Base-by-base conservation (phyloP, 2,888 invertebrate species). In the Thalpophila matura region DNA sequence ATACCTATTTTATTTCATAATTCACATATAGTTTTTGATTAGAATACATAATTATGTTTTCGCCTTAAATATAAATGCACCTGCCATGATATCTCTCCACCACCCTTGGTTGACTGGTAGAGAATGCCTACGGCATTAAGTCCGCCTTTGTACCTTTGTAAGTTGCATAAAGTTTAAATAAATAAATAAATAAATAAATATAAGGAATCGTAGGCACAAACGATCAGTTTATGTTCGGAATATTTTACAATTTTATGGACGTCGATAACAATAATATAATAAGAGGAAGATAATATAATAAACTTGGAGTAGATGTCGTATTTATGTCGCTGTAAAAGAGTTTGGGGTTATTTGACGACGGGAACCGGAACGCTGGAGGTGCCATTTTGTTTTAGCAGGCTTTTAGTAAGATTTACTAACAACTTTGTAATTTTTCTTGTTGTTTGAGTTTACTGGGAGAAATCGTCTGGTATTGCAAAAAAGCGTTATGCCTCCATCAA, bases 281-380 rank as follows among this genome's bases (percentile, higher is more conserved):
- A 14, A 38, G 27, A 20, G 9, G 27, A 4, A 27, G 27, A 33
- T 14, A 6, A n/a, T n/a, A 31, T 42, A 31, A 53, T 53, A 31
- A 54, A 43, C 12, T 20, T 35, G 16, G 24, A n/a, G 22, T 35
- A 16, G 43, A 33, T 43, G 24, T 18, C 12, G 20, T 51, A 26
- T 49, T 37, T 37, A 51, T 31, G 20, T 14, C 31, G 42, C 24
- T 6, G 42, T 53, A 53, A 33, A 53, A 46, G 31, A 18, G 5
- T 31, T 24, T 5, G 12, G 12, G 12, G 3, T 16, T 18, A 38
- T 27, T 51, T 14, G 10, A n/a, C n/a, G 14, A 27, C 6, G 7
- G 18, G n/a, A 12, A 26, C 3, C 6, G 20, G 40, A 6, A 20
- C 20, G 6, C 12, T n/a, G 24, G 4, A 40, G n/a, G 12, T 18